Conservation (phyloP, 2,888 invertebrate genomes). For the Andrena bucephala region DNA sequence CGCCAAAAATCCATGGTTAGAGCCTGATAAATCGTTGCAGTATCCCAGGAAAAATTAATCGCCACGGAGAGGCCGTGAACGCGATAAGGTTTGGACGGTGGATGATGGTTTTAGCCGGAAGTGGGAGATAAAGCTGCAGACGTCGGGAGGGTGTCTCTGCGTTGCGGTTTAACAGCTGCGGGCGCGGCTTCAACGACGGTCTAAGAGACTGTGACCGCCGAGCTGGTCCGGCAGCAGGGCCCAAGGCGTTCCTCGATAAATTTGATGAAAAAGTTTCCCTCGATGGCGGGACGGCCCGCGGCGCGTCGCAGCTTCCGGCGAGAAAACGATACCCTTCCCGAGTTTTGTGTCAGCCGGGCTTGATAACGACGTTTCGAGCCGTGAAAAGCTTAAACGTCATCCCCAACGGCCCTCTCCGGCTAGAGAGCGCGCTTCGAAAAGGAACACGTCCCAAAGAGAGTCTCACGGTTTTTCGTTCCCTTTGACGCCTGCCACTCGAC, state of each 20-base stretch:
- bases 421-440: background rate
- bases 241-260: constrained; percentile 59
- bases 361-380: constrained; percentile 51
- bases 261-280: constrained; percentile 66
- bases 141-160: constrained; percentile 20
- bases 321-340: constrained; percentile 51
- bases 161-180: constrained; percentile 53
- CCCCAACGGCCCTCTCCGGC: background rate
- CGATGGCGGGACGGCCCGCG: constrained; percentile 23
- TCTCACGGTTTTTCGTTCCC: constrained; percentile 4
- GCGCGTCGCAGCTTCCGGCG: constrained; percentile 23
- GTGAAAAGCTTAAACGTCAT: constrained; percentile 57
- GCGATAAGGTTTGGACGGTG: background rate
- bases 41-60: background rate
- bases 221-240: constrained; percentile 36
- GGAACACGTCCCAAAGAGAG: background rate
- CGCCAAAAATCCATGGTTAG: background rate
- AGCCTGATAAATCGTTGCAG: background rate
- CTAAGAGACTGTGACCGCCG: constrained; percentile 51
- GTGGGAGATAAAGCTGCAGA: constrained; percentile 29
- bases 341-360: constrained; percentile 47
- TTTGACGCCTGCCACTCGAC: background rate
- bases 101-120: constrained; percentile 7
- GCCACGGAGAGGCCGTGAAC: background rate
- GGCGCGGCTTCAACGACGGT: constrained; percentile 34